Evolutionary conservation across 2,888 invertebrate species (phyloP), one percentile per base, ranked within the genome.

Genomic region (Lampropteryx suffumata): DNA sequence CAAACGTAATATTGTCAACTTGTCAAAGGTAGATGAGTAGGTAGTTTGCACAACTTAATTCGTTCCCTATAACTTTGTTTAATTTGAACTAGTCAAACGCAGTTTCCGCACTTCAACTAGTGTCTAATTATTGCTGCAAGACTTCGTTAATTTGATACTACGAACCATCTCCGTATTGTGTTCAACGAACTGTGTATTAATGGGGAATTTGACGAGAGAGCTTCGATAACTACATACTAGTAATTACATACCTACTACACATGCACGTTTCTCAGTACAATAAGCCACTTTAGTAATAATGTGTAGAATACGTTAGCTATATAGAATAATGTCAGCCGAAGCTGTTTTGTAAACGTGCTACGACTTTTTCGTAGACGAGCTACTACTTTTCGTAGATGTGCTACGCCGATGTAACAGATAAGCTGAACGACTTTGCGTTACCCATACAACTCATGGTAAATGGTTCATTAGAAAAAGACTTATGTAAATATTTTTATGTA

Each of bases 101-200:
- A 77, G 77, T 74, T 79, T 71, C 79, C 75, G 48, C 27, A 54
- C 55, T 56, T 50, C 42, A 34, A 47, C 48, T 43, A 36, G 27
- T 77, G 76, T 82, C 80, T 83, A 85, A 85, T 85, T 83, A 83
- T 80, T 75, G 76, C 70, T 69, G 71, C 76, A 75, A 79, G 82
- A 76, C 77, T 77, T 73, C 61, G 76, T 79, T 84, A 81, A 84
- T 84, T 83, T 80, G 73, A 79, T 79, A 76, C 77, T 71, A 69
- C 66, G 71, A 75, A 65, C 73, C 69, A 74, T 76, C 68, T 71
- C 69, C 45, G 72, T 77, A 77, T 76, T 77, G 75, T 72, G 73
- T 61, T 74, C 67, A 57, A 55, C 64, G 71, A 70, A 63, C 64
- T 65, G 67, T 65, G 55, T 50, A 61, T 58, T 66, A 57, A 66